Evolutionary conservation across 2,113 vertebrate species (phyloP), one percentile per base, ranked within the genome.

Genomic region (Candoia aspera): DNA sequence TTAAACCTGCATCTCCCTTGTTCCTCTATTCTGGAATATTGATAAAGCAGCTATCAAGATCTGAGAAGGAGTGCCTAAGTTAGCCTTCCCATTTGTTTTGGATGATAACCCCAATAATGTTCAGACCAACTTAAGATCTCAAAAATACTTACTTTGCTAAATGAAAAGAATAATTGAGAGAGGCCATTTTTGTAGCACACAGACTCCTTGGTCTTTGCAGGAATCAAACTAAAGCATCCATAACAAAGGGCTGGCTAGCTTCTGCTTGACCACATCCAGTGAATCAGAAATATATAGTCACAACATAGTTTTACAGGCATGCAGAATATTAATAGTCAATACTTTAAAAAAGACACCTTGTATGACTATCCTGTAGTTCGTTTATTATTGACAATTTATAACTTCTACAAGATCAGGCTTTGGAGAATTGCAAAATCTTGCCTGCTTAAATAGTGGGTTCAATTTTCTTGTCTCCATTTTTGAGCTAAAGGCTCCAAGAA

Each of bases 401-500:
- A 55, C 4, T 42, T 46, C 26, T 33, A 59, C 37, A 49, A 37
- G 23, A 62, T 53, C 11, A 0, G 19, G 57, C 23, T 88, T 89
- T 6, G 0, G 33, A 0, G 8, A 0, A 54, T 60, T 49, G 12
- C 42, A 8, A 62, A 46, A 33, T 2, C 0, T 8, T n/a, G 60
- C 93, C 88, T 89, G 46, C 95, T 62, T 92, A 13, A 26, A 4
- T 0, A 57, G 49, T 59, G 9, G 8, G 89, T 73, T 95, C 92
- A 57, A 87, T 91, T 95, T 93, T 97, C 93, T 94, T 94, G 95
- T 93, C 97, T 98, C 98, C 98, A 98, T 94, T 94, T 98, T 93
- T 97, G 98, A 79, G 98, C 98, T 83, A 97, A 84, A 4, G 99
- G 99, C 96, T 99, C 98, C 29, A 99, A 94, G 97, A 99, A 98